Percentiles rank a stretch among this genome's conserved stretches.
Evolutionary conservation across 2,797 vertebrate species (phyloP).

Genomic region (Coccyzus lansbergi): DNA sequence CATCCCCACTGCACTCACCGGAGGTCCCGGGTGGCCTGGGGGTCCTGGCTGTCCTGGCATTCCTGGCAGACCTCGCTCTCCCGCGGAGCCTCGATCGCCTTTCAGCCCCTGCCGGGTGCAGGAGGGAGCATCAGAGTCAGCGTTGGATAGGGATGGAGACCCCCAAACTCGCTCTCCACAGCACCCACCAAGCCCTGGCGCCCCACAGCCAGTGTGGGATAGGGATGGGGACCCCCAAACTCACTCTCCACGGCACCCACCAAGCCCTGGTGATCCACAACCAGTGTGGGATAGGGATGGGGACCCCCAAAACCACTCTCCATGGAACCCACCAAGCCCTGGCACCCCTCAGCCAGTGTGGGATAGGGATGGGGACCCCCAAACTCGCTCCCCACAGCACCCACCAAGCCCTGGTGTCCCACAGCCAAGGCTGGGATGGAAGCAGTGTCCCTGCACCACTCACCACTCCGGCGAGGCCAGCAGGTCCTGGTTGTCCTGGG

Average conservation of each 20-base stretch:
- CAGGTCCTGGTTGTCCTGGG: conserved; percentile 80
- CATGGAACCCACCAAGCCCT: neutral
- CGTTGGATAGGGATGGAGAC: accelerated
- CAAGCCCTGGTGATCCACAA: neutral
- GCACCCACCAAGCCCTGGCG: neutral
- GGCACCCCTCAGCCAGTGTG: accelerated
- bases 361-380: neutral
- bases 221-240: accelerated
- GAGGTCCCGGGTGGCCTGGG: conserved; percentile 88
- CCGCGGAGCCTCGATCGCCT: conserved; percentile 88
- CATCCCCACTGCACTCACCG: conserved; percentile 76
- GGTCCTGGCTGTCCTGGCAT: conserved; percentile 87
- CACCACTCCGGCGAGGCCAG: conserved; percentile 81
- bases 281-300: accelerated
- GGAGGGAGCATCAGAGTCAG: no score
- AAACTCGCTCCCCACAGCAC: neutral
- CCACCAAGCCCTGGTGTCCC: neutral
- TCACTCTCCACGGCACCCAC: neutral
- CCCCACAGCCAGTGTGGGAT: neutral
- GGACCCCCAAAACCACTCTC: neutral
- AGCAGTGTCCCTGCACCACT: conserved; percentile 25
- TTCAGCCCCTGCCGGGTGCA: conserved; percentile 82
- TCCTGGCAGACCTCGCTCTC: conserved; percentile 89
- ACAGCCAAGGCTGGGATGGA: neutral
- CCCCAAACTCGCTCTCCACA: neutral